Evolutionary conservation across 2,888 invertebrate species (phyloP).

Genomic region (Unio pictorum): DNA sequence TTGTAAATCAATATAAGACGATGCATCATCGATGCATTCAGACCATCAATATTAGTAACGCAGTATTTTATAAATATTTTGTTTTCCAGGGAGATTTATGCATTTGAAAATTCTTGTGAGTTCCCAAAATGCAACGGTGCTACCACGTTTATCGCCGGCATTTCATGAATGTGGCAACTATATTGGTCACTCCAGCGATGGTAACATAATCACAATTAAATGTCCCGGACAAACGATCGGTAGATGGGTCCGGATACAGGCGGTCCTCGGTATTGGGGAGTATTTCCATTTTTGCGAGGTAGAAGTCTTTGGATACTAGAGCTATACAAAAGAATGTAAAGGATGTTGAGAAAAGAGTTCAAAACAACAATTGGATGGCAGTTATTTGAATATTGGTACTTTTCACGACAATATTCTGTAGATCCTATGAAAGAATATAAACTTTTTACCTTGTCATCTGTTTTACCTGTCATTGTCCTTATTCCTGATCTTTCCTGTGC

Average conservation of each 20-base stretch:
- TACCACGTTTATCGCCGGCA: slow-evolving; percentile 8
- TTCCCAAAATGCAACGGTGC: slow-evolving; percentile 13
- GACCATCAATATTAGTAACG: too few relatives aligned
- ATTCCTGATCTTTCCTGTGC: too few relatives aligned
- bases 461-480: too few relatives aligned
- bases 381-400: too few relatives aligned
- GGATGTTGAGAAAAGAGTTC: too few relatives aligned
- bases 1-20: too few relatives aligned
- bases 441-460: too few relatives aligned
- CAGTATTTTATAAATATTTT: background rate
- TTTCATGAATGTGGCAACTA: slow-evolving; percentile 21
- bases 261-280: slow-evolving; percentile 5
- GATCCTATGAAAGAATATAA: too few relatives aligned
- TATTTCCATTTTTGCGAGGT: slow-evolving; percentile 26
- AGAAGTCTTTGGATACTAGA: slow-evolving; percentile 24
- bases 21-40: too few relatives aligned
- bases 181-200: slow-evolving; percentile 21
- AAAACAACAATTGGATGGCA: too few relatives aligned
- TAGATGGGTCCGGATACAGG: slow-evolving; percentile 20
- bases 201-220: slow-evolving; percentile 20
- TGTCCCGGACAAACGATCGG: slow-evolving; percentile 22
- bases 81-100: slow-evolving; percentile 8
- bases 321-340: background rate
- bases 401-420: too few relatives aligned
- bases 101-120: slow-evolving; percentile 21